A percentile compares a stretch with the other conserved stretches of the same genome.
phyloP scores from a whole-genome alignment of 2,113 vertebrate genomes.

The Mastomys natalensis region DNA sequence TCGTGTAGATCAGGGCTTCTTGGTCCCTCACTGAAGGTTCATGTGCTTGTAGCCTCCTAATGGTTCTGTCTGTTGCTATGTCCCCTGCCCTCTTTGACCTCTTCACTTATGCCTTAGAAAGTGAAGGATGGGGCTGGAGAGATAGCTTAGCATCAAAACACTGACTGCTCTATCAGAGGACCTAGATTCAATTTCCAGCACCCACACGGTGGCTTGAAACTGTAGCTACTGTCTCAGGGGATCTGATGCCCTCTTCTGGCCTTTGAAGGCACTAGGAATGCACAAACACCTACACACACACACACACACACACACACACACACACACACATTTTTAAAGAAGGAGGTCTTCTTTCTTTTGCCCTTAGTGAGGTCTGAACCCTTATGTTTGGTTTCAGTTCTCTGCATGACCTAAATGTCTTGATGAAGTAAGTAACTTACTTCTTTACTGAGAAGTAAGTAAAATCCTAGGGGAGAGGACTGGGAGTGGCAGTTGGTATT shows the following conservation, averaged over 20 bases:
- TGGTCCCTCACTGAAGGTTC: too few species aligned
- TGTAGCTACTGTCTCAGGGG: neutral
- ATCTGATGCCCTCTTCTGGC: neutral
- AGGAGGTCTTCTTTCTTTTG: neutral
- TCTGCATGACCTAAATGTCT: neutral
- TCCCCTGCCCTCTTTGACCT: neutral
- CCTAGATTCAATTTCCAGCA: neutral
- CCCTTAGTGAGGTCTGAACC: neutral
- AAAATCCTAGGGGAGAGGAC: too few species aligned
- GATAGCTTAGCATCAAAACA: neutral
- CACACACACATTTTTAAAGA: too few species aligned
- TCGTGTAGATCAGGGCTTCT: fast-evolving
- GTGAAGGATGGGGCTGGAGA: neutral
- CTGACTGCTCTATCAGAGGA: neutral
- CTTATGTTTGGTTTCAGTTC: neutral
- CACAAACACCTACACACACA: neutral
- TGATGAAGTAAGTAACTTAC: too few species aligned
- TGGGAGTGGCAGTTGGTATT: neutral
- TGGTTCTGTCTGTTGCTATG: too few species aligned
- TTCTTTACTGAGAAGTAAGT: neutral
- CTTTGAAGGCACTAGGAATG: neutral
- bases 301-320: too few species aligned
- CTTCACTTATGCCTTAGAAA: neutral
- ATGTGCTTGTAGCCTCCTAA: neutral
- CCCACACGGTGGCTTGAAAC: neutral